Base-by-base conservation (phyloP, 1,140 invertebrate genomes). In the Caenorhabditis tropicalis region DNA sequence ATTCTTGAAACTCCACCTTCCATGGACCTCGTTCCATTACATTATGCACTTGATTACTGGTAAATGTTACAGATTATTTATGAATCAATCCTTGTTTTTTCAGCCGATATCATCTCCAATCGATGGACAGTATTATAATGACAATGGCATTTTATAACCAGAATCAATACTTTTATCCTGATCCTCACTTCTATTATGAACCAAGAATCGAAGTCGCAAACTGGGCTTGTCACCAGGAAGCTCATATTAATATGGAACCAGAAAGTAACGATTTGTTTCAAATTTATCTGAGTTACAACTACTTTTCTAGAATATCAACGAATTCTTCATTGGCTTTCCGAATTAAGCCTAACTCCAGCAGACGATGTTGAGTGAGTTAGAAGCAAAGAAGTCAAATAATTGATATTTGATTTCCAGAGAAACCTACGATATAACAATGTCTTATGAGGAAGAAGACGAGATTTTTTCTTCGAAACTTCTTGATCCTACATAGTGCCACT, bases 221-320 rank as follows among this genome's bases (percentile, higher is more conserved):
- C 36, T 74, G 65, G 65, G n/a, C 65, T 24, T 74, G 36, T 46
- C 65, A 74, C n/a, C 33, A 46, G n/a, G 36, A 74, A 74, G 65
- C 65, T 4, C 65, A 74, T 74, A 74, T 74, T 36, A 74, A 24
- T 24, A 74, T 74, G 65, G 65, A 74, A 43, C 65, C 65, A 43
- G 65, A 74, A 46, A 74, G 65, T 74, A 27, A 24, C 49, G 19
- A 27, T 12, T 1, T 1, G 29, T 6, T 27, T 27, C 10, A 27
- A 2, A 21, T 56, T 9, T 12, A 1, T 19, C 29, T 24, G 24
- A 43, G 12, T 74, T n/a, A n/a, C n/a, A n/a, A n/a, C n/a, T n/a
- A n/a, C n/a, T n/a, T n/a, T 46, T 74, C 15, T 36, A 74, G 65
- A 74, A 19, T 74, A 74, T 43, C 36, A 74, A 27, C 36, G 65